phyloP scores from a whole-genome alignment of 2,113 vertebrate species.

The Vimba vimba region DNA sequence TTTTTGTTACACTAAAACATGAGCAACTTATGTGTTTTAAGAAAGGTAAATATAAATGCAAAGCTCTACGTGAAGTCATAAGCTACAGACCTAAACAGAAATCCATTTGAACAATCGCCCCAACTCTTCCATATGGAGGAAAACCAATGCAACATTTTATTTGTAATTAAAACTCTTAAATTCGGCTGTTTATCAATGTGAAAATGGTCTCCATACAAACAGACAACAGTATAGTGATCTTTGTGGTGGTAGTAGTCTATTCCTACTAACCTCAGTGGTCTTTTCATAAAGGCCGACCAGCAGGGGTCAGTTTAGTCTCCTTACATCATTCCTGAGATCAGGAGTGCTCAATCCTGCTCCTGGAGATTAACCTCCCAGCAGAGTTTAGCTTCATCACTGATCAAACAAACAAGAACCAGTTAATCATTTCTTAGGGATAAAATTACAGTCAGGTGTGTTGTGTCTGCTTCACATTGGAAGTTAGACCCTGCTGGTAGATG shows the following conservation, averaged over 20 bases:
- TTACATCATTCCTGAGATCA: not conserved
- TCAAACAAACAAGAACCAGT: not conserved
- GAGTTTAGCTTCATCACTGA: conserved; percentile 9
- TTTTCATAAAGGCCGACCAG: conserved; percentile 64
- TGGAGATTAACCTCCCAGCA: not conserved
- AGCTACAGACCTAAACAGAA: not conserved
- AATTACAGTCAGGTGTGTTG: not conserved
- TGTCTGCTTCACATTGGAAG: not conserved
- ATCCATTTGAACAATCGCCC: not conserved
- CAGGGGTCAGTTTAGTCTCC: conserved; percentile 74
- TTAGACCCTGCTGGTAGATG: not conserved
- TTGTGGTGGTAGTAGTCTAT: not conserved
- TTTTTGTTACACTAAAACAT: too few relatives aligned
- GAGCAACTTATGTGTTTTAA: too few relatives aligned
- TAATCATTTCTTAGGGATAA: not conserved
- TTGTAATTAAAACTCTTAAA: not conserved
- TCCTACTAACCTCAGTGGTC: not conserved
- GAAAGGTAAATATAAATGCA: not conserved
- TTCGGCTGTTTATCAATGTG: not conserved
- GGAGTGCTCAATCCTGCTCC: not conserved
- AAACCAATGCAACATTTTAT: not conserved
- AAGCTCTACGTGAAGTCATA: not conserved
- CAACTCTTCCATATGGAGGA: not conserved
- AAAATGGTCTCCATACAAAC: not conserved
- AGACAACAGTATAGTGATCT: not conserved